These are phyloP conservation scores for Dinoponera quadriceps DNA, from an alignment of 1,140 invertebrate genomes.

Conservation along the genomic window DNA sequence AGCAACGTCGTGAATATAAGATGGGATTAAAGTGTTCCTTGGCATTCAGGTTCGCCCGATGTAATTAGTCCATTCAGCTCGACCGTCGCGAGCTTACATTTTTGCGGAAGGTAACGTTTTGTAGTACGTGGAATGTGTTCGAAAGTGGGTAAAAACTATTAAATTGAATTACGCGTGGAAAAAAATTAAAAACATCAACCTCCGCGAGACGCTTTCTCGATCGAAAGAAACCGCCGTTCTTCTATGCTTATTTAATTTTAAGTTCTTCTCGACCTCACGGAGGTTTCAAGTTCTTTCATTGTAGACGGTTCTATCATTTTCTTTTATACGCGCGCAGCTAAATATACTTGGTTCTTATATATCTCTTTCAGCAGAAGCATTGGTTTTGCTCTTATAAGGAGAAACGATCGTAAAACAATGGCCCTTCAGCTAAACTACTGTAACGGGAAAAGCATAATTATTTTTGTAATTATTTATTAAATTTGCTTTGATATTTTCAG, in stretches of 20 bases:
- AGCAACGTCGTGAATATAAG: slow-evolving; percentile 40
- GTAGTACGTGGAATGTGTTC: neutral
- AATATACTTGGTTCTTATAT: neutral
- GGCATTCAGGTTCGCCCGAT: slow-evolving; percentile 24
- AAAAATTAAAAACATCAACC: slow-evolving; percentile 29
- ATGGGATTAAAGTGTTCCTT: slow-evolving; percentile 37
- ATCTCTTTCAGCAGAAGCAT: neutral
- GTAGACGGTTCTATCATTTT: slow-evolving; percentile 5
- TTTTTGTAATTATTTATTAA: neutral
- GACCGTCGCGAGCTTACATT: slow-evolving; percentile 3
- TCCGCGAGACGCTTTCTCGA: slow-evolving; percentile 13
- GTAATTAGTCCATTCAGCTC: slow-evolving; percentile 27
- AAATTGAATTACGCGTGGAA: neutral
- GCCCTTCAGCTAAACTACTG: neutral
- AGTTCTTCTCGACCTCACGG: neutral
- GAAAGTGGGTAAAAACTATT: slow-evolving; percentile 13
- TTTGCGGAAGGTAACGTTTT: slow-evolving; percentile 20
- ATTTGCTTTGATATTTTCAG: neutral
- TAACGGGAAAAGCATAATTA: neutral
- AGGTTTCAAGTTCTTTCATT: neutral
- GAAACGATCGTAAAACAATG: neutral
- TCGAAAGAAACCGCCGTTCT: slow-evolving; percentile 7
- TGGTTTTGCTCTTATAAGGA: neutral
- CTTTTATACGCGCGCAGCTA: neutral
- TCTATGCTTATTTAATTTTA: neutral